Conservation (phyloP, 2,888 invertebrate genomes). For the Sussaba pulchella region DNA sequence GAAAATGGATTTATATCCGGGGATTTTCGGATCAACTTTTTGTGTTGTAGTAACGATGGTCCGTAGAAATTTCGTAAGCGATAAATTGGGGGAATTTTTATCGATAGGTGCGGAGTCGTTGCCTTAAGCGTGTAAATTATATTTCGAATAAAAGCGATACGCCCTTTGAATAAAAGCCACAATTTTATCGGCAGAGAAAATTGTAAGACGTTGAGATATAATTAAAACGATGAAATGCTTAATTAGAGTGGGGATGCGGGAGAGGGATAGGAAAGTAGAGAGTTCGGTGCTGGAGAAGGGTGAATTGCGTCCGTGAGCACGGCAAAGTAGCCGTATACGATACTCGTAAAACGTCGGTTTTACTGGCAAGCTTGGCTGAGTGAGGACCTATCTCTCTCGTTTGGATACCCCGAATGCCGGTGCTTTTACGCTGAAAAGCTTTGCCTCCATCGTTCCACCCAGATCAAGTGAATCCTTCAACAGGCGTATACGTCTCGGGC, state of each 20-base stretch:
- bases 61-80: background rate
- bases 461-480: constrained; percentile 6
- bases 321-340: constrained; percentile 74
- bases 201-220: constrained; percentile 66
- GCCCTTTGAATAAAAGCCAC: constrained; percentile 19
- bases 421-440: constrained; percentile 32
- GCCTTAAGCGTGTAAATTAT: background rate
- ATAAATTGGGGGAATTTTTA: constrained; percentile 21
- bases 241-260: constrained; percentile 73
- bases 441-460: background rate
- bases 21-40: constrained; percentile 8
- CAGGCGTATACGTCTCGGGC: constrained; percentile 47
- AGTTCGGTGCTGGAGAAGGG: constrained; percentile 53
- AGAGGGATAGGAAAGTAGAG: constrained; percentile 32
- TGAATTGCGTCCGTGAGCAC: constrained; percentile 63
- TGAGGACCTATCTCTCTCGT: constrained; percentile 51
- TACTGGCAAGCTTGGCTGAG: constrained; percentile 66
- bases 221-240: constrained; percentile 80
- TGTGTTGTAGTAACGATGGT: background rate
- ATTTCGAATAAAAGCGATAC: constrained; percentile 21
- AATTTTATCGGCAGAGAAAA: constrained; percentile 7
- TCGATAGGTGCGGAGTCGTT: constrained; percentile 28
- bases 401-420: constrained; percentile 50
- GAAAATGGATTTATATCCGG: background rate
- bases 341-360: constrained; percentile 77